Conservation (phyloP, 2,797 vertebrate species). For the Hybognathus amarus region DNA sequence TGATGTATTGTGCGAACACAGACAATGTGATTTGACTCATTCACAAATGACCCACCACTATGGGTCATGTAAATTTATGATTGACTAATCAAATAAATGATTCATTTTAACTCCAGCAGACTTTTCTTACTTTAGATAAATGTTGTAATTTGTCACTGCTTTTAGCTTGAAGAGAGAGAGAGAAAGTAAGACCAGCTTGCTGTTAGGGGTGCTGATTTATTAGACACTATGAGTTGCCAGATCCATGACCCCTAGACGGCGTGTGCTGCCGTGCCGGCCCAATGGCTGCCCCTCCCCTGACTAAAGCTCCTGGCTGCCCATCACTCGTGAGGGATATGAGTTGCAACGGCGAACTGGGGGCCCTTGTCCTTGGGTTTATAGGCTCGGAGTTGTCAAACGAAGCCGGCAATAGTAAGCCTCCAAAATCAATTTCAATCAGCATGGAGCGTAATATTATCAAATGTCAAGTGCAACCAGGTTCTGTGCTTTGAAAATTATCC, state of each 20-base stretch:
- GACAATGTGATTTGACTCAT: not conserved
- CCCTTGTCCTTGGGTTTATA: slow-evolving; percentile 88
- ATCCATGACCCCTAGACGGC: slow-evolving; percentile 78
- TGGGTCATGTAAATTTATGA: not conserved
- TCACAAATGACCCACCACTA: not conserved
- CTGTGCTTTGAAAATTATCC: slow-evolving; percentile 94
- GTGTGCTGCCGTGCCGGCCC: slow-evolving; percentile 67
- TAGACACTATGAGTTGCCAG: slow-evolving; percentile 73
- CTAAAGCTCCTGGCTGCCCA: slow-evolving; percentile 75
- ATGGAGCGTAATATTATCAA: slow-evolving; percentile 99
- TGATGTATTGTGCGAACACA: not conserved
- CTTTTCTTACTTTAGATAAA: not conserved
- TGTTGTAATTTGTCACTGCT: not conserved
- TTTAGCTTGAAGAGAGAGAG: slow-evolving; percentile 6
- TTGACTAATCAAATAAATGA: not conserved
- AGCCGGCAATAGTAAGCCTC: slow-evolving; percentile 69
- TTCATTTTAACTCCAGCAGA: not conserved
- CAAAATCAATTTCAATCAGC: slow-evolving; percentile 99
- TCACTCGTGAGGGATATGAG: slow-evolving; percentile 82
- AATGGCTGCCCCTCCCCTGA: slow-evolving; percentile 49
- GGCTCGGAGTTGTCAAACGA: slow-evolving; percentile 88
- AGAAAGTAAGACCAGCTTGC: slow-evolving; percentile 42
- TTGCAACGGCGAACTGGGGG: slow-evolving; percentile 77
- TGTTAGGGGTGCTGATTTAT: slow-evolving; percentile 74
- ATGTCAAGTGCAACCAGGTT: slow-evolving; percentile 91